Conservation (phyloP, 1,140 invertebrate species). For the Bursaphelenchus mucronatus region DNA sequence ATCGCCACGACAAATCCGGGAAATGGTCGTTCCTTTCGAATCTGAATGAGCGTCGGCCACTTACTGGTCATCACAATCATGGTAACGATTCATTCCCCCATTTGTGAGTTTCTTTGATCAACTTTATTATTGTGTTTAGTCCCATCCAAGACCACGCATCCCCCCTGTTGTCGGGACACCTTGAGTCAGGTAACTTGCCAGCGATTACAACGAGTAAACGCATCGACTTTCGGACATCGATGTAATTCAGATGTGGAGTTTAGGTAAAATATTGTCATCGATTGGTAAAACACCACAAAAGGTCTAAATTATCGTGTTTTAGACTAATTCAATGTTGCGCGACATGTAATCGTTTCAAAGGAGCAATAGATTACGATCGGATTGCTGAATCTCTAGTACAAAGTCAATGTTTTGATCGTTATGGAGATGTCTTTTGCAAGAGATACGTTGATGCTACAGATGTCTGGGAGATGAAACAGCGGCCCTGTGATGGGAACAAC, state of each 20-base stretch:
- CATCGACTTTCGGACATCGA: conserved; percentile 9
- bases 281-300: neutral
- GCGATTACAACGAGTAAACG: conserved; percentile 15
- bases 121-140: neutral
- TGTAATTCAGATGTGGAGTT: conserved; percentile 28
- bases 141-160: conserved; percentile 5
- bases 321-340: conserved; percentile 33
- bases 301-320: conserved; percentile 10
- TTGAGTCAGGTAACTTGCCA: conserved; percentile 21
- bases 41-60: too few species aligned
- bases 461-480: conserved; percentile 26
- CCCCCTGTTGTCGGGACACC: conserved; percentile 24
- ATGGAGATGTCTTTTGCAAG: conserved; percentile 33
- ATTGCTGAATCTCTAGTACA: conserved; percentile 31
- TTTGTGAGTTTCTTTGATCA: neutral
- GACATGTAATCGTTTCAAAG: conserved; percentile 37
- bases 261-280: neutral
- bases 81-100: too few species aligned
- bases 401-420: conserved; percentile 27
- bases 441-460: conserved; percentile 24
- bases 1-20: too few species aligned
- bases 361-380: conserved; percentile 30
- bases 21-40: too few species aligned
- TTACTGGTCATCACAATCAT: too few species aligned
- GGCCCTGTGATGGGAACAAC: conserved; percentile 21